Conservation (phyloP, 2,797 vertebrate genomes). For the Octomys mimax region DNA sequence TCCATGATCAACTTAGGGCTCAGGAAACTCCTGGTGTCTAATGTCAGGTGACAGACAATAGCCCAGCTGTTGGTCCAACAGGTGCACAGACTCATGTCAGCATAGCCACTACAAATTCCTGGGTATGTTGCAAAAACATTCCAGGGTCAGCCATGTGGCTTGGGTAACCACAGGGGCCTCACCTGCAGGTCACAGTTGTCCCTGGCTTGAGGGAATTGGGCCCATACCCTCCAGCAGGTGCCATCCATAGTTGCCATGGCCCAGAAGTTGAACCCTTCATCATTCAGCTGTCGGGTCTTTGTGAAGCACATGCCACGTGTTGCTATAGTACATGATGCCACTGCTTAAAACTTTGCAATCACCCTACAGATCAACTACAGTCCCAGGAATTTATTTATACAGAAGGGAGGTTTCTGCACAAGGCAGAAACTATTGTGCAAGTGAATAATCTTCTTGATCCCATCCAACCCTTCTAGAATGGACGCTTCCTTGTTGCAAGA, state of each 20-base stretch:
- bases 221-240: conserved; percentile 52
- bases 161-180: conserved; percentile 52
- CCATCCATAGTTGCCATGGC: neutral
- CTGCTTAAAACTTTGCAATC: neutral
- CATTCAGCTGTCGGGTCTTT: conserved; percentile 69
- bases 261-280: conserved; percentile 54
- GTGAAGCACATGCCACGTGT: conserved; percentile 21
- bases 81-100: conserved; percentile 18
- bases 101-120: conserved; percentile 6
- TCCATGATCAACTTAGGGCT: neutral
- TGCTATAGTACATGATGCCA: neutral
- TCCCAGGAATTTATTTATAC: neutral
- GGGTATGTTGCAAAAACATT: neutral
- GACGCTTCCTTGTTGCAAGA: conserved; percentile 16
- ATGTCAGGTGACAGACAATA: neutral
- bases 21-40: neutral
- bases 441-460: neutral
- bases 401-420: conserved; percentile 4
- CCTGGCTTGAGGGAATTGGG: neutral
- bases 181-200: conserved; percentile 75
- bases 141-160: conserved; percentile 17
- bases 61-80: conserved; percentile 34
- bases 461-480: neutral
- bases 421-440: neutral
- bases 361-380: neutral